Evolutionary conservation across 2,888 invertebrate genomes (phyloP).

Genomic region (Amphipyra berbera): DNA sequence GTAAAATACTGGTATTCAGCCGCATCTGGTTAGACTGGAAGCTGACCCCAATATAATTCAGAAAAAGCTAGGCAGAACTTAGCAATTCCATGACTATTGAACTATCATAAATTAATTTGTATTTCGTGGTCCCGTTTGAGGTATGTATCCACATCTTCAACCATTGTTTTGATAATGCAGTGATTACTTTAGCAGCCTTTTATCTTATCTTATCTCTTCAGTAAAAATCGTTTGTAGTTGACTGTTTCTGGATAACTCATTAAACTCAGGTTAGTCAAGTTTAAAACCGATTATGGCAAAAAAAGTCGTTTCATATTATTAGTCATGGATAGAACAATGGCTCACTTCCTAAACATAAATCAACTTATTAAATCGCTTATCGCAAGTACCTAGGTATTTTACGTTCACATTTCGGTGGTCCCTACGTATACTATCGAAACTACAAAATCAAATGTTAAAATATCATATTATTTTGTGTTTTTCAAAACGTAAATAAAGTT

Average conservation of each 20-base stretch:
- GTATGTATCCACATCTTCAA: neutral
- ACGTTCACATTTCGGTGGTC: neutral
- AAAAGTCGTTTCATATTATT: neutral
- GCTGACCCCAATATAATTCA: no score
- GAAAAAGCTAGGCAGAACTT: no score
- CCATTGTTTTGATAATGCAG: constrained; percentile 45
- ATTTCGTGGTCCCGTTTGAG: no score
- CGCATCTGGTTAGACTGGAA: no score
- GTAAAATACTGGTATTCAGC: no score
- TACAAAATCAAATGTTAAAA: no score
- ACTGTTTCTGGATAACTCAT: constrained; percentile 1
- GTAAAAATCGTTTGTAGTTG: constrained; percentile 17
- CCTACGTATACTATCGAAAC: no score
- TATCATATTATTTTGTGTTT: no score
- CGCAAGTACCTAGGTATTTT: neutral
- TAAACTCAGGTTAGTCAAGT: neutral
- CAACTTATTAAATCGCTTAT: neutral
- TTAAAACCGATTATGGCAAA: neutral
- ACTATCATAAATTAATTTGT: no score
- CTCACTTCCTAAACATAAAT: neutral
- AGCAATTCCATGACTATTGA: no score
- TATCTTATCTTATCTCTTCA: constrained; percentile 15
- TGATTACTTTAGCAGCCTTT: constrained; percentile 12
- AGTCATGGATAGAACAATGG: constrained; percentile 2
- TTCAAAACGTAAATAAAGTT: no score